Base-by-base conservation (phyloP, 2,888 invertebrate genomes). In the Parnassius smintheus region DNA sequence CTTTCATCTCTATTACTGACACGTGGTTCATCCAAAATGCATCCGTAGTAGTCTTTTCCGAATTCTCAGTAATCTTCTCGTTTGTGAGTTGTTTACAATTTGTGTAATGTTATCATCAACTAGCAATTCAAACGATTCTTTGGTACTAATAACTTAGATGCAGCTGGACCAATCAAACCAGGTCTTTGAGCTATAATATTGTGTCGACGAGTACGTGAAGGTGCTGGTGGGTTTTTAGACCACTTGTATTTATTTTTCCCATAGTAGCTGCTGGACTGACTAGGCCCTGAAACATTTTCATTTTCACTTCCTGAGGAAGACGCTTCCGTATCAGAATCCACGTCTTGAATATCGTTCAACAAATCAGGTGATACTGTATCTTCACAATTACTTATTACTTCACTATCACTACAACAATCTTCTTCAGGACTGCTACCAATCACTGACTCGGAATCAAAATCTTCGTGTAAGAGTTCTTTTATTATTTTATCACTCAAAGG, bases 171-270 rank as follows among this genome's bases (percentile, higher is more conserved):
- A 61, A 64, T 61, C 57, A 64, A 61, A n/a, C 64, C 59, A 44
- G 55, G 51, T 49, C 59, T 59, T 64, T 64, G 59, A 48, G 55
- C 60, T 41, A 64, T 18, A 12, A 63, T 63, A 50, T 63, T 56
- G 50, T 56, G n/a, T n/a, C n/a, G n/a, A n/a, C n/a, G n/a, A n/a
- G n/a, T n/a, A n/a, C n/a, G 60, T 52, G 60, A 64, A 56, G 60
- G 60, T 48, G 64, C 60, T 64, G 56, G 60, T 64, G 60, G 60
- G 60, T 64, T 64, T 56, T 60, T 61, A 49, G 64, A 64, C 64
- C 64, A 61, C 11, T 64, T 64, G 18, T 64, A 64, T 64, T 59
- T 61, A 42, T 58, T 65, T 65, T 65, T 65, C 61, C 65, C 25
- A 65, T 65, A 61, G 49, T 50, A 65, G 58, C 65, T 65, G 11